Percentiles rank a stretch among this genome's conserved stretches.
Evolutionary conservation across 2,888 invertebrate species (phyloP).

Genomic region (Pocota personata): DNA sequence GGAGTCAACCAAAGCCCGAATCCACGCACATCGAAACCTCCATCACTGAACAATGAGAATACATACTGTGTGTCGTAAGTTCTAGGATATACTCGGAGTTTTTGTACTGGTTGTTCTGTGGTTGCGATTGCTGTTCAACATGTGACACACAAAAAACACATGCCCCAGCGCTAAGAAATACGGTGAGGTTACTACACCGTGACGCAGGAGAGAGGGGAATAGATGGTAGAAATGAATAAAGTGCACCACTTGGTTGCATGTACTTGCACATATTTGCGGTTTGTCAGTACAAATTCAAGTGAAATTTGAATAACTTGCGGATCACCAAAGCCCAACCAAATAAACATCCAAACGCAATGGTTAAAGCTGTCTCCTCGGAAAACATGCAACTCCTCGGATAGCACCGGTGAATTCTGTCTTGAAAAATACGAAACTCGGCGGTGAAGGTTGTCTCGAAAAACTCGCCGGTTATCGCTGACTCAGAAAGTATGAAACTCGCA

Average conservation of each 20-base stretch:
- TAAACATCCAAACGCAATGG: no score
- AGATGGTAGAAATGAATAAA: background rate
- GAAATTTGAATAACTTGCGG: no score
- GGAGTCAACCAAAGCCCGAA: background rate
- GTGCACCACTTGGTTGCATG: background rate
- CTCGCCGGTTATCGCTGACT: no score
- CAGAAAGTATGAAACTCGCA: no score
- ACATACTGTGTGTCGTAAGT: background rate
- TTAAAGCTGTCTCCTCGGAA: no score
- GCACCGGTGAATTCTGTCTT: no score
- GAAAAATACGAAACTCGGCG: no score
- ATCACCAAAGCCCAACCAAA: no score
- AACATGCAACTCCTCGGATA: no score
- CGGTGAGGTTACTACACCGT: background rate
- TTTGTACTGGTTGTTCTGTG: background rate
- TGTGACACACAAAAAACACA: constrained; percentile 12
- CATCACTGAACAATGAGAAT: background rate
- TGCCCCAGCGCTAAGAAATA: background rate
- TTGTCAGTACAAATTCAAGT: no score
- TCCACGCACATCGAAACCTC: background rate
- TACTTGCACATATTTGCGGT: background rate
- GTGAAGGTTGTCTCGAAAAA: no score
- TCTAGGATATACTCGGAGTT: background rate
- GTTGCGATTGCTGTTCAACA: constrained; percentile 24
- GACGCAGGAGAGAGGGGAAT: background rate